Base-by-base conservation (phyloP, 2,797 vertebrate species). In the Chaenodraco wilsoni region DNA sequence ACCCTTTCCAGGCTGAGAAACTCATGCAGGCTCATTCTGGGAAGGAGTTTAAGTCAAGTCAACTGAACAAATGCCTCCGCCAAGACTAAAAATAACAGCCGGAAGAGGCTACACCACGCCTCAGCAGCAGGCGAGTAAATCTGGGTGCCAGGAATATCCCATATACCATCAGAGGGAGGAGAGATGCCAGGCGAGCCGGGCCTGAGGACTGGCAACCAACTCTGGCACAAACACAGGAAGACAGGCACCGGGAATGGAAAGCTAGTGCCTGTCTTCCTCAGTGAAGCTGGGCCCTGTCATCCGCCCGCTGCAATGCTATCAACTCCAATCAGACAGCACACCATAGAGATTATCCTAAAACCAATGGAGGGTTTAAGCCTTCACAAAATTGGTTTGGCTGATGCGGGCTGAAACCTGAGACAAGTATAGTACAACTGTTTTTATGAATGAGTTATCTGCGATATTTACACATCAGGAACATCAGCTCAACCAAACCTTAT, bases 71-170 rank as follows among this genome's bases (percentile, higher is more conserved):
- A 78, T n/a, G 59, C 65, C 68, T 73, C 71, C 61, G 62, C 86
- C 62, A n/a, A 48, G 55, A 68, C 86, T 84, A 84, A 89, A 85
- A 92, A 93, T 91, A 93, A 80, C 76, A 81, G 79, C 56, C 63
- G 84, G 85, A 90, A 89, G 84, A 79, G 54, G 72, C 72, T 3
- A 41, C 6, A 66, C 79, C 86, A 79, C 82, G 81, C 78, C 87
- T 80, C 84, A 58, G 74, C 71, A 62, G 76, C 52, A 71, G 75
- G 72, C 61, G 52, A 73, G 72, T 65, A 71, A 67, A 70, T 86
- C 80, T 15, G 70, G 51, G 65, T 77, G 77, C 90, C 91, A 88
- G 88, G 89, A 93, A 89, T 87, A 91, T 87, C 85, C 80, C 40
- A 6, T 61, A 64, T 64, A 69, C 69, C 77, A 74, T 72, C 66